These are phyloP conservation scores for Creontiades dilutus DNA, from an alignment of 2,888 invertebrate species.

Conservation along the genomic window DNA sequence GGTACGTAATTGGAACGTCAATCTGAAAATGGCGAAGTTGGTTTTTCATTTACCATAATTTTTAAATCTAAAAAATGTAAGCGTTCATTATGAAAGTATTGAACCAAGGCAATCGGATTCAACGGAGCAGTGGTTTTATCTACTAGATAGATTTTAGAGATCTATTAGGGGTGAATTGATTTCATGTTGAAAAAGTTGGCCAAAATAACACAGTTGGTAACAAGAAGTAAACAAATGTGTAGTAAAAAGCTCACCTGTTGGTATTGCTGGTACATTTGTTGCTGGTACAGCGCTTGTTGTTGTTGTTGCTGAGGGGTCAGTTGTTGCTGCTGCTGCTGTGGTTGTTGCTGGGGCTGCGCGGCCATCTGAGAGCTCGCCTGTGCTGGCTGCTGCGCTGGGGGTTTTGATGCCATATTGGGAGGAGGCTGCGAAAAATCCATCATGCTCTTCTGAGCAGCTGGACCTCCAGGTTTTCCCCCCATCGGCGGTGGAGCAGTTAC, in stretches of 20 bases:
- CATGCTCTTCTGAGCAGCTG: background rate
- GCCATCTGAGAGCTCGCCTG: background rate
- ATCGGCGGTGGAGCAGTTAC: slow-evolving; percentile 28
- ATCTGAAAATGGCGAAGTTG: no score
- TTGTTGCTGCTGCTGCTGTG: slow-evolving; percentile 66
- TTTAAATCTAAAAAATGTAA: no score
- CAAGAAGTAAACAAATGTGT: background rate
- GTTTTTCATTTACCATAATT: no score
- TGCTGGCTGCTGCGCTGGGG: slow-evolving; percentile 52
- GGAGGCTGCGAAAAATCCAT: slow-evolving; percentile 69
- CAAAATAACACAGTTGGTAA: background rate
- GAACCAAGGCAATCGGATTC: no score
- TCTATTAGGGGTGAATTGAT: no score
- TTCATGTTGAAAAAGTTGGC: no score
- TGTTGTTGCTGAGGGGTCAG: slow-evolving; percentile 56
- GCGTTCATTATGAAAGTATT: no score
- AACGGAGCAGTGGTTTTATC: no score
- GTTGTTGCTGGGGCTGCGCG: slow-evolving; percentile 44
- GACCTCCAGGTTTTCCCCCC: background rate
- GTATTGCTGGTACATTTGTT: slow-evolving; percentile 73
- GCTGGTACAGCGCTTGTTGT: slow-evolving; percentile 70
- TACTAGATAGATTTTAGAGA: no score
- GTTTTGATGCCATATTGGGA: slow-evolving; percentile 32
- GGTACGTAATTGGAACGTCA: no score
- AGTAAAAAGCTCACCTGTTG: slow-evolving; percentile 63